Percentiles rank a stretch among this genome's conserved stretches.
phyloP scores from a whole-genome alignment of 1,140 invertebrate genomes.

The Aphelenchoides besseyi region DNA sequence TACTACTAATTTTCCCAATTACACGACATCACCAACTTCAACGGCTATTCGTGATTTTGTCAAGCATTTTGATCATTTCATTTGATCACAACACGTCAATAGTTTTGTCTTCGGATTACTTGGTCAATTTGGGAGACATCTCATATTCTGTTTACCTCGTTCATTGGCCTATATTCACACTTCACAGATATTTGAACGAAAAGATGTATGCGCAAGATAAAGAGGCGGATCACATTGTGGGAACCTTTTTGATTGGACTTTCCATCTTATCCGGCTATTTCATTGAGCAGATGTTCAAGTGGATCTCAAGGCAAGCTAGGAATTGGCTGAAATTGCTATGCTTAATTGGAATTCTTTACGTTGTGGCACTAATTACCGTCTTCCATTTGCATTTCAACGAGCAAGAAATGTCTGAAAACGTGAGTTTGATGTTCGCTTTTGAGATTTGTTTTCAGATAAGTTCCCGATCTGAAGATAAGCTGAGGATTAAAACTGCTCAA shows the following conservation, averaged over 20 bases:
- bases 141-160: background rate
- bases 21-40: constrained; percentile 1
- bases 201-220: background rate
- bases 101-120: background rate
- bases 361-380: background rate
- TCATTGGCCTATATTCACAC: background rate
- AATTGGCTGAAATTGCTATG: background rate
- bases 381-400: constrained; percentile 5
- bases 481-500: background rate
- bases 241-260: background rate
- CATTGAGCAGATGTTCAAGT: background rate
- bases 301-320: background rate
- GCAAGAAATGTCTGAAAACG: background rate
- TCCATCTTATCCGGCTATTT: background rate
- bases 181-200: background rate
- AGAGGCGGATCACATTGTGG: constrained; percentile 2
- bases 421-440: background rate
- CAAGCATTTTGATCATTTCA: background rate
- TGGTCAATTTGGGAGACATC: background rate
- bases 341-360: background rate
- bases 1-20: too few relatives aligned
- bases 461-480: background rate
- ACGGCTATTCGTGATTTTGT: background rate
- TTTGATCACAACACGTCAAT: background rate
- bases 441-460: background rate